These are phyloP conservation scores for Amorpha juglandis DNA, from an alignment of 2,888 invertebrate genomes.

Conservation along the genomic window DNA sequence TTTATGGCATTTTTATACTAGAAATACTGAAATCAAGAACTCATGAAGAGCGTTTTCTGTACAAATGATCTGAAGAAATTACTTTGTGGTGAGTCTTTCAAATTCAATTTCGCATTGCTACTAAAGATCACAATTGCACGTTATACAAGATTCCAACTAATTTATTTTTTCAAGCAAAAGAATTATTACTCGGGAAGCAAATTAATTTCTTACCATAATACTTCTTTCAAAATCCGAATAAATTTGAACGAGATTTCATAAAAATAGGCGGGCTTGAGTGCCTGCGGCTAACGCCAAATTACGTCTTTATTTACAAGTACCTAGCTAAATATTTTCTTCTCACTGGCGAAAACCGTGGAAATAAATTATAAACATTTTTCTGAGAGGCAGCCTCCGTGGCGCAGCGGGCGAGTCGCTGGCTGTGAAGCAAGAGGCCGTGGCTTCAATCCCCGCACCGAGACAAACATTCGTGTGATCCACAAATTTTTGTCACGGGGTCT, in stretches of 20 bases:
- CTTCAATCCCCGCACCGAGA: no score
- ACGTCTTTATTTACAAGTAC: constrained; percentile 79
- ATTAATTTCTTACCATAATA: constrained; percentile 80
- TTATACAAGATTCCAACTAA: constrained; percentile 73
- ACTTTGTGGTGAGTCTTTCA: constrained; percentile 46
- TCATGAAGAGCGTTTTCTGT: constrained; percentile 17
- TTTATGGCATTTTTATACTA: not conserved
- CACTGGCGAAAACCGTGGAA: constrained; percentile 42
- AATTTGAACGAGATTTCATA: constrained; percentile 77
- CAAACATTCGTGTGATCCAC: no score
- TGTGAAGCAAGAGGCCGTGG: no score
- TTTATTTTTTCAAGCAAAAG: constrained; percentile 69
- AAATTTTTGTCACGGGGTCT: no score
- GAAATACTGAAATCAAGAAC: not conserved
- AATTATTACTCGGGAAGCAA: constrained; percentile 76
- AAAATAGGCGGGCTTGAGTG: constrained; percentile 68
- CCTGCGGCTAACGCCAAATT: constrained; percentile 79
- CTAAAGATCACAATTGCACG: constrained; percentile 74
- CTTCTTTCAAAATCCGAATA: constrained; percentile 79
- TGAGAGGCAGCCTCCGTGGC: no score
- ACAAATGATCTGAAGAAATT: constrained; percentile 22
- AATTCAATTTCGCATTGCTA: constrained; percentile 59
- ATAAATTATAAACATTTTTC: constrained; percentile 32
- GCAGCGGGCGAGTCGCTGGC: no score
- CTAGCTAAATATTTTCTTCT: constrained; percentile 58